A percentile compares a stretch with the other conserved stretches of the same genome.
Conservation (phyloP, 2,113 vertebrate species). For the Bungarus multicinctus region DNA sequence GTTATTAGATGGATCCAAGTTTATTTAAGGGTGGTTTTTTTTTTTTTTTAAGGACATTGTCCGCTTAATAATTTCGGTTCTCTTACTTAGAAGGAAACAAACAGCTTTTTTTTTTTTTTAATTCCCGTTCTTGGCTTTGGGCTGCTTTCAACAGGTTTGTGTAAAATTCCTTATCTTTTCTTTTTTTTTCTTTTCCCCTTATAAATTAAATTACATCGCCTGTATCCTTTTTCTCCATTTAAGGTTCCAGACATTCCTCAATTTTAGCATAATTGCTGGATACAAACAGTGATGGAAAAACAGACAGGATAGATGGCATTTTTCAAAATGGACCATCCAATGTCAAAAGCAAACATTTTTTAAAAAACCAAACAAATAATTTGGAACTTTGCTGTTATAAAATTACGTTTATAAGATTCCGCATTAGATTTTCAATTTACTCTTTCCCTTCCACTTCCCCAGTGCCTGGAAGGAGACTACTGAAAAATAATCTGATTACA, state of each 20-base stretch:
- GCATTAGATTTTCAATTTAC: not conserved
- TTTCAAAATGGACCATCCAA: not conserved
- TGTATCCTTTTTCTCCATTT: conserved; percentile 4
- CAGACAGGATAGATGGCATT: conserved; percentile 16
- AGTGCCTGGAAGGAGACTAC: not conserved
- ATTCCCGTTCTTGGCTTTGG: not conserved
- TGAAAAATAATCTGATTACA: not conserved
- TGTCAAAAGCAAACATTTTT: conserved; percentile 25
- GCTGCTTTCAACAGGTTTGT: not conserved
- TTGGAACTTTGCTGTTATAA: conserved; percentile 35
- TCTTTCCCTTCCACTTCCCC: not conserved
- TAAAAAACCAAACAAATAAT: not conserved
- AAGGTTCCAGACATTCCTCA: conserved; percentile 19
- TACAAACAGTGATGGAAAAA: conserved; percentile 23
- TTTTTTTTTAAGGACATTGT: conserved; percentile 1
- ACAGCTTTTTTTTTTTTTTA: not conserved
- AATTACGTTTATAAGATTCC: not conserved
- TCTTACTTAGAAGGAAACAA: conserved; percentile 1
- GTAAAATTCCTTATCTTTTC: not conserved
- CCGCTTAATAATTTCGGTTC: not conserved
- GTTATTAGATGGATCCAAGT: conserved; percentile 36
- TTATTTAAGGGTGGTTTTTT: conserved; percentile 1
- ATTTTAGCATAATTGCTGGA: conserved; percentile 14
- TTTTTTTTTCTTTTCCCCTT: not conserved
- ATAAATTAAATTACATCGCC: conserved; percentile 10